Evolutionary conservation across 2,113 vertebrate genomes (phyloP).

Genomic region (Fregetta grallaria): DNA sequence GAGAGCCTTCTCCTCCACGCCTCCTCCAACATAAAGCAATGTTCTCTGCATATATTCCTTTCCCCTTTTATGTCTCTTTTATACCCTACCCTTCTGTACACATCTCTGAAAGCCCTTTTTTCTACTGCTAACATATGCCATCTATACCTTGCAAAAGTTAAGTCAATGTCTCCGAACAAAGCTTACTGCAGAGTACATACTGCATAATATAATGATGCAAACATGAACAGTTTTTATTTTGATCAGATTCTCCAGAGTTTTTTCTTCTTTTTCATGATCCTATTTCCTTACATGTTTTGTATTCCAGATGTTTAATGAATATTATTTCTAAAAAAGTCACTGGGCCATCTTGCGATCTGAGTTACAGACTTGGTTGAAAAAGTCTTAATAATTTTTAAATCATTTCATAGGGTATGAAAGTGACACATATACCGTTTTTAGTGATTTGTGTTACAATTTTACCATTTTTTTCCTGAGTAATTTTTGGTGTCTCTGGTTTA

Average conservation of each 20-base stretch:
- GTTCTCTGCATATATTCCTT: background rate
- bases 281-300: background rate
- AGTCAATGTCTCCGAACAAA: background rate
- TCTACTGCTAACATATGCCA: background rate
- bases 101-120: background rate
- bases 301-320: background rate
- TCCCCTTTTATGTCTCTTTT: background rate
- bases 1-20: background rate
- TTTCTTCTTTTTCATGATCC: background rate
- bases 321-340: background rate
- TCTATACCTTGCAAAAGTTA: background rate
- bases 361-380: background rate
- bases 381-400: background rate
- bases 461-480: background rate
- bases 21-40: background rate
- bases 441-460: background rate
- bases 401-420: background rate
- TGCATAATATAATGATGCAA: background rate
- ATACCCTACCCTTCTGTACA: background rate
- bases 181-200: background rate
- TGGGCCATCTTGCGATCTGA: background rate
- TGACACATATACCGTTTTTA: fast-evolving
- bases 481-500: background rate
- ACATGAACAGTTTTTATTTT: background rate
- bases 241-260: background rate